phyloP scores from a whole-genome alignment of 2,797 vertebrate species.

The Acanthornis magna region DNA sequence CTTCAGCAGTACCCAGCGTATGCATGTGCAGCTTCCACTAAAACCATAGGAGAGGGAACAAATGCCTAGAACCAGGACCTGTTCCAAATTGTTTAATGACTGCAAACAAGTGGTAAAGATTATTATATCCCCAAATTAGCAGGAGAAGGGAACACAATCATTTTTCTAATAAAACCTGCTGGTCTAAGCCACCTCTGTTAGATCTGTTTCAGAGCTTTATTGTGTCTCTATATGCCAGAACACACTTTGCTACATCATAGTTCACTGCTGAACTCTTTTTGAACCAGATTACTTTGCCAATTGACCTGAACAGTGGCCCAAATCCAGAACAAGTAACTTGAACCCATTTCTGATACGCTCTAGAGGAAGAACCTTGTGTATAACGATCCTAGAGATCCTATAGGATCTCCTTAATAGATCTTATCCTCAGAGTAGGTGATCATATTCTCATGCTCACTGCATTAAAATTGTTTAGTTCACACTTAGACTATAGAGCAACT shows the following conservation, averaged over 20 bases:
- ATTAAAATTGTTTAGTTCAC: background rate
- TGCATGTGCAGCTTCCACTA: background rate
- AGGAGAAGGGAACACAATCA: background rate
- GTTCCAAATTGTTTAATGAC: background rate
- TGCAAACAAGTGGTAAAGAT: background rate
- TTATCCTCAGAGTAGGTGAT: background rate
- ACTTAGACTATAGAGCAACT: background rate
- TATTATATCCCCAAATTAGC: background rate
- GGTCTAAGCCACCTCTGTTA: background rate
- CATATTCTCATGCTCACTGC: background rate
- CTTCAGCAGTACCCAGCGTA: background rate
- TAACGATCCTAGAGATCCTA: background rate
- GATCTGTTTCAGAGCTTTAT: background rate
- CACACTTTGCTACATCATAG: background rate
- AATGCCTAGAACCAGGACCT: background rate
- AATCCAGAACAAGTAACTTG: background rate
- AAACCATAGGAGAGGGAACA: background rate
- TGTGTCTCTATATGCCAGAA: background rate
- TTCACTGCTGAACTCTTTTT: background rate
- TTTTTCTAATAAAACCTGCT: background rate
- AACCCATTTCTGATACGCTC: background rate
- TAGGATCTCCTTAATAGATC: background rate
- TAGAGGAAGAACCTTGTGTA: background rate
- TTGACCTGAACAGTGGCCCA: background rate
- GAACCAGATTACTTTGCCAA: background rate